Evolutionary conservation across 2,888 invertebrate species (phyloP).

Genomic region (Clunio marinus): DNA sequence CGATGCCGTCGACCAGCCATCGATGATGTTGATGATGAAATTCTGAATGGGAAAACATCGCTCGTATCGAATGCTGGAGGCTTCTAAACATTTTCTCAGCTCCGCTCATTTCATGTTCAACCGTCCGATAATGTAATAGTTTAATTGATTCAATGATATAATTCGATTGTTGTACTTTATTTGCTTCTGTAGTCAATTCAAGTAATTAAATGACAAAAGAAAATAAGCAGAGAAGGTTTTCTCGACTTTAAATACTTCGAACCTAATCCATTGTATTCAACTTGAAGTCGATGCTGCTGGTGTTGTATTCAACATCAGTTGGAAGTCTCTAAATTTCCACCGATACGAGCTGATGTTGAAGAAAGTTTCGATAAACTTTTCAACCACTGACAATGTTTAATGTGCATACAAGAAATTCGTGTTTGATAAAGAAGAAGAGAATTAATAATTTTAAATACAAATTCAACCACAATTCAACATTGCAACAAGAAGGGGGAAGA

Average conservation of each 20-base stretch:
- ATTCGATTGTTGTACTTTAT: constrained; percentile 19
- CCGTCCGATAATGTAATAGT: constrained; percentile 29
- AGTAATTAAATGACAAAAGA: constrained; percentile 13
- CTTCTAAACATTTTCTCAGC: not conserved
- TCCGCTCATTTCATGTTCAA: not conserved
- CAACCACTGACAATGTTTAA: not conserved
- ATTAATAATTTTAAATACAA: not conserved
- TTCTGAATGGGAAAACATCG: not conserved
- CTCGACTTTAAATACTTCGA: too few relatives aligned
- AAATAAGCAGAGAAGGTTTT: constrained; percentile 15
- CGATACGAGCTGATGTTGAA: not conserved
- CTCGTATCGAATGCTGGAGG: not conserved
- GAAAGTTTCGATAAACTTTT: not conserved
- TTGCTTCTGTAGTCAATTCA: constrained; percentile 15
- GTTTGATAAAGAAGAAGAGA: constrained; percentile 8
- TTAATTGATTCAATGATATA: constrained; percentile 38
- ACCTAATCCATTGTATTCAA: constrained; percentile 20
- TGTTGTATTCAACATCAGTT: not conserved
- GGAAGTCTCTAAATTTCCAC: not conserved
- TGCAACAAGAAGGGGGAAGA: too few relatives aligned
- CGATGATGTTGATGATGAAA: too few relatives aligned
- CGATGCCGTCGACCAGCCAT: not conserved
- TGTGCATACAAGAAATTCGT: not conserved
- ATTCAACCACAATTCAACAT: not conserved
- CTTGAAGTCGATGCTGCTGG: not conserved